These are phyloP conservation scores for Metridium senile DNA, from an alignment of 92 coral and sea anemone genomes.

Conservation along the genomic window DNA sequence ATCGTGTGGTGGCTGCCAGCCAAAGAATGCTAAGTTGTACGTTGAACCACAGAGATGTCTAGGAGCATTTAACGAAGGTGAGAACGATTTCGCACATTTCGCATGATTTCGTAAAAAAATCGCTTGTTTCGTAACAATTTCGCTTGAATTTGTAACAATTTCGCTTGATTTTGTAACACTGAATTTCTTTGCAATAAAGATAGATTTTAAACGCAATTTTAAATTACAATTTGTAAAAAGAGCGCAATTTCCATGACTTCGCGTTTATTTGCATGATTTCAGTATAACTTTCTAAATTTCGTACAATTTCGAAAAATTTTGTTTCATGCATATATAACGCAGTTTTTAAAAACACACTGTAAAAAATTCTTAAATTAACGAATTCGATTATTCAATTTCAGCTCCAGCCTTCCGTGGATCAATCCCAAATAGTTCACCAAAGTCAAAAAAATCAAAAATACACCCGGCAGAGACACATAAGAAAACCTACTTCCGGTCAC, in stretches of 20 bases:
- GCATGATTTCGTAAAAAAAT: background rate
- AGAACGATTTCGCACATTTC: background rate
- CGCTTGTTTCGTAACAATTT: background rate
- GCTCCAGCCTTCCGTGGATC: slow-evolving; percentile 7
- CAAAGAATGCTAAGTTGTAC: slow-evolving; percentile 63
- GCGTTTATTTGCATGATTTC: too few relatives aligned
- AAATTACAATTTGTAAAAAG: too few relatives aligned
- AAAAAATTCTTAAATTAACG: too few relatives aligned
- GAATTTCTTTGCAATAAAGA: too few relatives aligned
- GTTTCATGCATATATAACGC: too few relatives aligned
- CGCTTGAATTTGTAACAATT: too few relatives aligned
- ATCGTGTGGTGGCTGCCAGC: slow-evolving; percentile 98
- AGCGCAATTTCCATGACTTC: too few relatives aligned
- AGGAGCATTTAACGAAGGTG: slow-evolving; percentile 56
- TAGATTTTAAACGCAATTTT: too few relatives aligned
- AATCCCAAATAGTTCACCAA: background rate
- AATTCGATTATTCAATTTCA: background rate
- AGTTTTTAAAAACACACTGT: too few relatives aligned
- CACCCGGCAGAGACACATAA: slow-evolving; percentile 42
- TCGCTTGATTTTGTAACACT: too few relatives aligned
- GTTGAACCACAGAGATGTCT: slow-evolving; percentile 79
- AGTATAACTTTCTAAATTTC: too few relatives aligned
- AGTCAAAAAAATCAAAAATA: background rate
- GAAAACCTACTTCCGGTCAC: slow-evolving; percentile 60
- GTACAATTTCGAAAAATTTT: too few relatives aligned